Evolutionary conservation across 2,113 vertebrate genomes (phyloP), one percentile per base, ranked within the genome.

Genomic region (Chascanopsetta lugubris): DNA sequence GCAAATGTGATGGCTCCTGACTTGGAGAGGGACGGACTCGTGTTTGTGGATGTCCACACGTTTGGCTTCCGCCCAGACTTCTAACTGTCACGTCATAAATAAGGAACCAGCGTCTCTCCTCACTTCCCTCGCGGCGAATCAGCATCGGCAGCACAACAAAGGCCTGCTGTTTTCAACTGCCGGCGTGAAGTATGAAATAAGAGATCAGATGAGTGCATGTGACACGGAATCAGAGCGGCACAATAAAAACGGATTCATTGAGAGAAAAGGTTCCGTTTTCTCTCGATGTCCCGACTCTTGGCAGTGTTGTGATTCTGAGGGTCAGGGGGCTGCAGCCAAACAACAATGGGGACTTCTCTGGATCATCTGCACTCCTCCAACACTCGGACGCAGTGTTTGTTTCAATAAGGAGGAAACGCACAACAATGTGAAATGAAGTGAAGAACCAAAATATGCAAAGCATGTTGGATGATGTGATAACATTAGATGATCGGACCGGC

Each of bases 1-100:
- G 3, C 34, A 36, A 12, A 13, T 36, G 34, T 36, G 34, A n/a
- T n/a, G n/a, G n/a, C n/a, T n/a, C n/a, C n/a, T n/a, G n/a, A n/a
- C n/a, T n/a, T n/a, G n/a, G n/a, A n/a, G n/a, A n/a, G n/a, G n/a
- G n/a, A n/a, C n/a, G n/a, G n/a, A n/a, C n/a, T n/a, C n/a, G n/a
- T n/a, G n/a, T n/a, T n/a, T n/a, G n/a, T n/a, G n/a, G n/a, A n/a
- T n/a, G n/a, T 38, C 24, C 20, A 32, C 21, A 3, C n/a, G 22
- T 30, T 50, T 69, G 73, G 60, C 40, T 50, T 48, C 73, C 55
- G 49, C 54, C 43, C 17, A 0, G 30, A 26, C 73, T 65, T 66
- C 61, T 30, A 85, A 85, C 87, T 64, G 83, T 49, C 79, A 58
- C 60, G 43, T 30, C 38, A 62, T 57, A 80, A 89, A 80, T 63